These are phyloP conservation scores for Agrochola circellaris DNA, from an alignment of 2,888 invertebrate species.

Conservation along the genomic window DNA sequence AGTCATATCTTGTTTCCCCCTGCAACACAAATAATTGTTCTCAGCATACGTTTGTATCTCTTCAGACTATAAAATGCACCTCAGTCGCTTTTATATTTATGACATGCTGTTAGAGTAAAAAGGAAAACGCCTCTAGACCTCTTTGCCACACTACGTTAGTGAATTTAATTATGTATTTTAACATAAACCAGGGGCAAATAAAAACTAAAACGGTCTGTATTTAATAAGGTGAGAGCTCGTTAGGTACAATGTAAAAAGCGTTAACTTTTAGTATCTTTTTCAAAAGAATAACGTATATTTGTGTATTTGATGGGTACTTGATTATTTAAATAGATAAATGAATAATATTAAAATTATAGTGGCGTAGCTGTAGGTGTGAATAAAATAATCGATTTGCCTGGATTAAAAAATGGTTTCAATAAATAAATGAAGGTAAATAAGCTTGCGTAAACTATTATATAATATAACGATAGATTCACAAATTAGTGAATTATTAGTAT, in stretches of 20 bases:
- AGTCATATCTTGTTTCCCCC: background rate
- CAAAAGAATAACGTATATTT: constrained; percentile 19
- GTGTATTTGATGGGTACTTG: too few species aligned
- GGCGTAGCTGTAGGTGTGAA: too few species aligned
- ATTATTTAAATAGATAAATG: too few species aligned
- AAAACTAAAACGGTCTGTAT: constrained; percentile 22
- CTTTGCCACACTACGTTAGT: background rate
- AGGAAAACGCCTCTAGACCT: background rate
- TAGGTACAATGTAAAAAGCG: constrained; percentile 38
- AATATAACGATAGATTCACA: too few species aligned
- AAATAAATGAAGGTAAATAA: too few species aligned
- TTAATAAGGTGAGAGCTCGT: constrained; percentile 11
- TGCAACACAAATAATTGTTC: background rate
- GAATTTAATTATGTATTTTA: background rate
- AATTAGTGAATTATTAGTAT: too few species aligned
- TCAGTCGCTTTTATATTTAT: background rate
- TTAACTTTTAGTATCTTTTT: constrained; percentile 23
- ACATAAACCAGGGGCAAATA: constrained; percentile 17
- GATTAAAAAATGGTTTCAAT: too few species aligned
- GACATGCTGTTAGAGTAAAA: background rate
- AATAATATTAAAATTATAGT: too few species aligned
- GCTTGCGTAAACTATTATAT: too few species aligned
- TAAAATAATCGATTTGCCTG: too few species aligned
- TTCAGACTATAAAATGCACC: background rate
- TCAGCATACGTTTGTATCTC: background rate